Base-by-base conservation (phyloP, 2,113 vertebrate genomes). In the Carollia perspicillata region DNA sequence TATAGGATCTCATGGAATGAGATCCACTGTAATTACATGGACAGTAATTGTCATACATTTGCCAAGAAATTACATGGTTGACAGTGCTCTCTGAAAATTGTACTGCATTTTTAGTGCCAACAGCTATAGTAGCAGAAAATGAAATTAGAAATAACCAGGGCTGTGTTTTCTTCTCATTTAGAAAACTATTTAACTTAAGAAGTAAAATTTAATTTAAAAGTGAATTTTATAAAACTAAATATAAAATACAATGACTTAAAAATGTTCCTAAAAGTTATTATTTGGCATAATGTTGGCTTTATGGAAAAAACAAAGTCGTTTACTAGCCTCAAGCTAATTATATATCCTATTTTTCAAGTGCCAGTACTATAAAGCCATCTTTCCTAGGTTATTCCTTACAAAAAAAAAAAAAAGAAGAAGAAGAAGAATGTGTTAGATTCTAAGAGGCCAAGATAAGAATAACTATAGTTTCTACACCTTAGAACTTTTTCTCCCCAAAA, bases 41-140 rank as follows among this genome's bases (percentile, higher is more conserved):
- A 96, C 97, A 97, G 89, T 96, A 97, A 98, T 96, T 97, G 93
- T 94, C 95, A 89, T 95, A 84, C 97, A 97, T 97, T 98, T 97
- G 96, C 94, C 96, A 98, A 97, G 86, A 97, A 97, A 97, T 97
- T 97, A 97, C 95, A 95, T 96, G 97, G 96, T 91, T 97, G 97
- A 97, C 55, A 88, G 68, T 96, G 74, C 78, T 93, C 63, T 89
- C 71, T 84, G 91, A 97, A 97, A 98, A 97, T 89, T 84, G 83
- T 63, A 85, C 90, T 96, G 63, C 69, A 72, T 97, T 97, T 96
- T 90, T 79, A 95, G 81, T 97, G 92, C 96, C 95, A 97, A 95
- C 60, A 98, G 94, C 95, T 93, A 96, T 96, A 90, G 96, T 98
- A 97, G 93, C 90, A 98, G 95, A 97, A 95, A 96, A 88, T 94